Evolutionary conservation across 1,140 invertebrate genomes (phyloP), one percentile per base, ranked within the genome.

Genomic region (Colletes gigas): DNA sequence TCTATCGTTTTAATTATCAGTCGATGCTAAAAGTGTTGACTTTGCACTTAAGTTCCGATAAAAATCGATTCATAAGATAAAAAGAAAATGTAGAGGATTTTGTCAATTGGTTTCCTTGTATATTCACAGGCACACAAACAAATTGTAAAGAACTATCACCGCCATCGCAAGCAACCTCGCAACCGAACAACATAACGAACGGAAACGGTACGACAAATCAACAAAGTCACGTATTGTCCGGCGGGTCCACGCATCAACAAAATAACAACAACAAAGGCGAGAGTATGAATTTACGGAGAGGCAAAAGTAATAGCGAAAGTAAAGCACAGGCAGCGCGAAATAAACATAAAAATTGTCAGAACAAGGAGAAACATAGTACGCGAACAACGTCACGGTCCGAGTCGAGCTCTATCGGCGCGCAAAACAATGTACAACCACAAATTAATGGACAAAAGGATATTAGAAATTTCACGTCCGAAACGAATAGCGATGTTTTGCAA

Each of bases 331-430:
- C 92, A 65, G 92, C 90, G 55, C 88, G 93, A 1, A 93, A 93
- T 69, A 93, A 93, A 81, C 92, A 93, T 70, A 93, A 93, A 90
- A 93, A 93, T 88, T 92, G 88, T 60, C 92, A 93, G 78, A 93
- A 93, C 63, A 93, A 93, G 81, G 93, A 93, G 52, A 93, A 93
- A 81, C 91, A 92, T 30, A 88, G 91, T 63, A 87, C 90, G 66
- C 86, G 91, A 44, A 84, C 85, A 19, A 91, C 89, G 17, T 90
- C 91, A 57, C 89, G 90, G 50, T 92, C 92, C 12, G 92, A 93
- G 78, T 93, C 91, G 39, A 91, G 84, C 78, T 91, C 88, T 19
- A 88, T 84, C 17, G 89, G 87, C 30, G 83, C 69, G 30, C 86
- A 89, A 72, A 89, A 69, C 72, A 85, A 72, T 86, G 77, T 75